These are phyloP conservation scores for Montipora cactus DNA, from an alignment of 64 coral and sea anemone species.

Conservation along the genomic window DNA sequence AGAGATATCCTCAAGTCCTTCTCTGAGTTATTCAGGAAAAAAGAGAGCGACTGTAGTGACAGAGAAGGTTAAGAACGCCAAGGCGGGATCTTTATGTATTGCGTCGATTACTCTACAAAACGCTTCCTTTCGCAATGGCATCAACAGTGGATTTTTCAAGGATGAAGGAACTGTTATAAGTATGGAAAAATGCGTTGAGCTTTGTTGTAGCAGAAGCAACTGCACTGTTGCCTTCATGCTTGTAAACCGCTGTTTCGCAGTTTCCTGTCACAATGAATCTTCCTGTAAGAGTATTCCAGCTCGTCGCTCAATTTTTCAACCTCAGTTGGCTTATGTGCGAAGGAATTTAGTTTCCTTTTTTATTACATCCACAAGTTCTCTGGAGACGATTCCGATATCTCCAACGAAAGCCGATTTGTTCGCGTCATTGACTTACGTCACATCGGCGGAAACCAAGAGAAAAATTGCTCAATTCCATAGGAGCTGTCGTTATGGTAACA, in stretches of 20 bases:
- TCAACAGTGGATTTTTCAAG: conserved; percentile 81
- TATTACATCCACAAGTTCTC: not conserved
- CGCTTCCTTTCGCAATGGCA: conserved; percentile 70
- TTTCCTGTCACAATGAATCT: conserved; percentile 71
- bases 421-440: not conserved
- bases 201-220: conserved; percentile 59
- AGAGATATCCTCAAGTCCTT: not conserved
- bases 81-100: not conserved
- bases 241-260: conserved; percentile 69
- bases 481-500: conserved; percentile 41
- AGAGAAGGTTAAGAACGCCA: not conserved
- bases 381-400: not conserved
- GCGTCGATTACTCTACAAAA: conserved; percentile 36
- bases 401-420: not conserved
- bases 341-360: not conserved
- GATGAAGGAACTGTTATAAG: conserved; percentile 74
- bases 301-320: conserved; percentile 45
- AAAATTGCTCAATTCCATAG: not conserved
- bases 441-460: not conserved
- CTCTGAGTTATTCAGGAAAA: not conserved
- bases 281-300: conserved; percentile 61
- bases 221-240: conserved; percentile 88
- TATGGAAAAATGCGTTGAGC: conserved; percentile 69
- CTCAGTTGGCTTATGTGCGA: conserved; percentile 27
- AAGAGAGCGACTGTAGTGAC: not conserved